Evolutionary conservation across 1,140 invertebrate genomes (phyloP), one percentile per base, ranked within the genome.

Genomic region (Vollenhovia emeryi): DNA sequence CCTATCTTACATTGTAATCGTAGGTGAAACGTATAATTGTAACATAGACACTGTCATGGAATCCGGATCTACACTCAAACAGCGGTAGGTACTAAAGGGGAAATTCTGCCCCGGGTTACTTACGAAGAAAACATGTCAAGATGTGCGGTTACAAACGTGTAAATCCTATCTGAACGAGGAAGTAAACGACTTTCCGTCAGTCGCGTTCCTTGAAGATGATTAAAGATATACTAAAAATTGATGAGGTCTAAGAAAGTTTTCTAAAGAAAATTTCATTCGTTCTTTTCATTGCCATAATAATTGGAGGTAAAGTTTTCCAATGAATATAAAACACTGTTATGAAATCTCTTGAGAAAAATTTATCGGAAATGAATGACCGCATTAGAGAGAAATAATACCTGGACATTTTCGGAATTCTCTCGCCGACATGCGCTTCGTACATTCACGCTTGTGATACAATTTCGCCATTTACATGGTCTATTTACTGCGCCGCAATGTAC

Each of bases 381-480:
- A 43, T 82, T 33, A 52, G 3, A 55, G 36, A 15, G 27, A 69
- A n/a, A 40, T 13, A 43, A 66, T 24, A 36, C 15, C 18, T 18
- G 50, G 30, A 71, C 33, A 71, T 82, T 82, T 82, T 71, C 66
- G 24, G 0, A 71, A 82, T 71, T 57, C 50, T 71, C 78, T 57
- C 8, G n/a, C 2, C 21, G 11, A 80, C 69, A 69, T 71, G 13
- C 36, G 15, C 66, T 52, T 69, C 33, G 78, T 80, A 69, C 27
- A 21, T 50, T 75, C 43, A 64, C 71, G 71, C 80, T 84, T 48
- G 27, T 45, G 57, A 62, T 62, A 75, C 71, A 75, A 84, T 75
- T 60, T 75, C 71, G 43, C 57, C 68, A 84, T 84, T 84, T 84
- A 84, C 80, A 75, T 84, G 78, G 64, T 71, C 78, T 82, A 82